Base-by-base conservation (phyloP, 2,888 invertebrate species). In the Heliconius ethilla region DNA sequence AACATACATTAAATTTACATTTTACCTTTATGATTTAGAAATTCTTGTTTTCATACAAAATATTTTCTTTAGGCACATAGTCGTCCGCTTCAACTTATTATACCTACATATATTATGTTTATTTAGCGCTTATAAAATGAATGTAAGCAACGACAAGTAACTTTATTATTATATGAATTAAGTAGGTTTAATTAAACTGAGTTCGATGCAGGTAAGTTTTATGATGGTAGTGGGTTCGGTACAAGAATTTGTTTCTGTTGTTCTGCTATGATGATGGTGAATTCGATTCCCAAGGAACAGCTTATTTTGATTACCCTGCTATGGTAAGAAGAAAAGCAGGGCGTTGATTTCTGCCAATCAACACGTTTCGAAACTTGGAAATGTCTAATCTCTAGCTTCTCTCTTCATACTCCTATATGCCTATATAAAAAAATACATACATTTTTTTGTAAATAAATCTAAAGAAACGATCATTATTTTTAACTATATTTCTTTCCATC, bases 71-170 rank as follows among this genome's bases (percentile, higher is more conserved):
- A 5, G 22, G 70, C 70, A 70, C 29, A 55, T 55, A n/a, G n/a
- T 13, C 29, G 51, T 70, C 10, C 27, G 55, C 29, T 22, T 29
- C 9, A 33, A 70, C 27, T 70, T 69, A 37, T n/a, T 67, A 67
- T 37, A 25, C n/a, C 45, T 51, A 51, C 45, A 51, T 51, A 51
- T 51, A 51, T 29, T 29, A 29, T 51, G 10, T 70, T 70, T 70
- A 22, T 70, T 70, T 55, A 55, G 70, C 51, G 51, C 70, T 55
- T 70, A 70, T 70, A 29, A 70, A 70, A 55, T 55, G n/a, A 29
- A 55, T 51, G 55, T 70, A 55, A 70, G 55, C 29, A 55, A 70
- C 45, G 15, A 70, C 37, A 37, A 37, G 37, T 67, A 11, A 37
- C n/a, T 55, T 40, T 29, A 22, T 70, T 22, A 55, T 40, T 29